phyloP scores from a whole-genome alignment of 2,888 invertebrate genomes.

The Ctena decussata region DNA sequence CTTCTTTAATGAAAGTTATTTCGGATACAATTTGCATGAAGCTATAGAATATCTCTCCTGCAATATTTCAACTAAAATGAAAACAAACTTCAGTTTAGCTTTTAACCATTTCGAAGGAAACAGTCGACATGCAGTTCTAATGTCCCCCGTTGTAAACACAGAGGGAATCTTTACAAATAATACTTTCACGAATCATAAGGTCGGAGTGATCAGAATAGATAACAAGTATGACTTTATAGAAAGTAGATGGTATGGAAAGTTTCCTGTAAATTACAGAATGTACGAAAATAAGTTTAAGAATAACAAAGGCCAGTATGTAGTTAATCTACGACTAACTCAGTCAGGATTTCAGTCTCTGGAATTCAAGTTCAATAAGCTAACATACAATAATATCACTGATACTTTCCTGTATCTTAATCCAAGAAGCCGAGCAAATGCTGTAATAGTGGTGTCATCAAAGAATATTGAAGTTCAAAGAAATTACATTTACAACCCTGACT shows the following conservation, averaged over 20 bases:
- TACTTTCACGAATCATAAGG: conserved; percentile 93
- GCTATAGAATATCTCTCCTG: conserved; percentile 95
- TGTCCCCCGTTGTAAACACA: conserved; percentile 85
- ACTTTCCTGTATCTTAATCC: conserved; percentile 95
- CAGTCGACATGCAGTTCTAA: conserved; percentile 82
- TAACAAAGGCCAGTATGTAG: conserved; percentile 96
- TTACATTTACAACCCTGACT: conserved; percentile 94
- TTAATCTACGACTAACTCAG: conserved; percentile 95
- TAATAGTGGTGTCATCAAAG: conserved; percentile 96
- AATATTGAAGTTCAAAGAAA: conserved; percentile 96
- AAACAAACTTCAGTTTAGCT: conserved; percentile 85
- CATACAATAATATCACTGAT: conserved; percentile 94
- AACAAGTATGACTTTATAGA: conserved; percentile 89
- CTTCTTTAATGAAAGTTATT: conserved; percentile 96
- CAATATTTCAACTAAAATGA: conserved; percentile 89
- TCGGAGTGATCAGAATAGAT: conserved; percentile 94
- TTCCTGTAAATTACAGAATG: conserved; percentile 83
- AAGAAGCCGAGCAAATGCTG: conserved; percentile 96
- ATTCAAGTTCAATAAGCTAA: conserved; percentile 95
- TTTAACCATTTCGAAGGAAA: conserved; percentile 83
- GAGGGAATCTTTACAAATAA: conserved; percentile 91
- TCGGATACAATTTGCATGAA: conserved; percentile 93
- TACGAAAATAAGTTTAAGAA: conserved; percentile 93
- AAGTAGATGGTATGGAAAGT: conserved; percentile 83
- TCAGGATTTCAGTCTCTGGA: conserved; percentile 94